Percentiles rank a stretch among this genome's conserved stretches.
These are phyloP conservation scores for Riparia riparia DNA, from an alignment of 2,113 vertebrate species.

Conservation along the genomic window DNA sequence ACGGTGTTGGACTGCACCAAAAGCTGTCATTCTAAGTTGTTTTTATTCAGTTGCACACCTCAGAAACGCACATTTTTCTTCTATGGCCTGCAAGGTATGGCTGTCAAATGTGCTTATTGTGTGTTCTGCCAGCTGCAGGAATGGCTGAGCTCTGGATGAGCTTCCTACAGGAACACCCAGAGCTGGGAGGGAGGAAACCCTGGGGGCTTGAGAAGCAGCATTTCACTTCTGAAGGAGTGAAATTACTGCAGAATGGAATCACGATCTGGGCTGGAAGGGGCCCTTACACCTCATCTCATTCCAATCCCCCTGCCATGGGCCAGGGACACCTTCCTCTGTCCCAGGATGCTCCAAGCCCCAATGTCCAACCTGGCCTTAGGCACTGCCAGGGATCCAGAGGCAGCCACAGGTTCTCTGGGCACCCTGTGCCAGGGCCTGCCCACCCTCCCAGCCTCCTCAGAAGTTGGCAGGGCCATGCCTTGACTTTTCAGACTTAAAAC, in stretches of 20 bases:
- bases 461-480: accelerated
- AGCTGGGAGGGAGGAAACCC: neutral
- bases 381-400: neutral
- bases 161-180: neutral
- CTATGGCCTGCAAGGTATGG: accelerated
- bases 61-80: neutral
- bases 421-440: accelerated
- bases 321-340: accelerated
- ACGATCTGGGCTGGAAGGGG: neutral
- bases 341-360: accelerated
- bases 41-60: neutral
- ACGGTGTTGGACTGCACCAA: neutral
- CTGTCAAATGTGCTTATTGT: neutral
- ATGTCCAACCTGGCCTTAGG: accelerated
- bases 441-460: neutral
- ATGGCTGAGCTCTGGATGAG: neutral
- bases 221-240: neutral
- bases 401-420: neutral
- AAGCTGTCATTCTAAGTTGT: neutral
- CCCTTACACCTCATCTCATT: too few relatives aligned
- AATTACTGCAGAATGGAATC: neutral
- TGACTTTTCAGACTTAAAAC: neutral
- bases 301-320: neutral
- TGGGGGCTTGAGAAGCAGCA: neutral
- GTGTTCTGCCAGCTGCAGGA: neutral